phyloP scores from a whole-genome alignment of 1,140 invertebrate species.

The Chrysopa pallens region DNA sequence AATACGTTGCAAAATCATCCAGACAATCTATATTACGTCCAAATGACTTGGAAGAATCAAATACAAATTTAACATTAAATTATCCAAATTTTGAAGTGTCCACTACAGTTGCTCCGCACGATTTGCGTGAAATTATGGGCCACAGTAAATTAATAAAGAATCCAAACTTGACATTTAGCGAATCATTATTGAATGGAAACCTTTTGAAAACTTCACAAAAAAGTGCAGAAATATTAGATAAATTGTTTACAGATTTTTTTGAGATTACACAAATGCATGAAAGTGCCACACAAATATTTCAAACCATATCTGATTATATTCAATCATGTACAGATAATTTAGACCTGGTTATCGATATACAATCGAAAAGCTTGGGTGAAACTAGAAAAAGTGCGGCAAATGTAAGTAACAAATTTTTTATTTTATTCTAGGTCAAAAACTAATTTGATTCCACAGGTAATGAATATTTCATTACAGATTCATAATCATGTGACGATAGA shows the following conservation, averaged over 20 bases:
- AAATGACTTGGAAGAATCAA: constrained; percentile 3
- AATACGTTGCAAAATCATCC: no score
- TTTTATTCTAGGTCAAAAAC: constrained; percentile 1
- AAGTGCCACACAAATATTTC: constrained; percentile 31
- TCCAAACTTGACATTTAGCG: constrained; percentile 22
- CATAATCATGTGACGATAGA: constrained; percentile 3
- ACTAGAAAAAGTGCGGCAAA: constrained; percentile 7
- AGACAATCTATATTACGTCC: not conserved
- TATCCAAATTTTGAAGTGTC: constrained; percentile 11
- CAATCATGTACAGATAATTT: constrained; percentile 31
- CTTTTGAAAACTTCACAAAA: constrained; percentile 25
- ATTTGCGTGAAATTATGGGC: constrained; percentile 15
- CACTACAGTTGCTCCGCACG: constrained; percentile 16
- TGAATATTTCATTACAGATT: not conserved
- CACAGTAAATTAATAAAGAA: constrained; percentile 8
- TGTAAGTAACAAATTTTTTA: constrained; percentile 2
- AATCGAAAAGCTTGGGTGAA: constrained; percentile 16
- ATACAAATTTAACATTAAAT: constrained; percentile 1
- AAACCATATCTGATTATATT: constrained; percentile 34
- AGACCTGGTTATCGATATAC: constrained; percentile 25
- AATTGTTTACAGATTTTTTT: constrained; percentile 36
- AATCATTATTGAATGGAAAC: constrained; percentile 22
- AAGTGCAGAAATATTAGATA: constrained; percentile 28
- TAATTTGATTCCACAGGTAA: not conserved
- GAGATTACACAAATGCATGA: constrained; percentile 32